These are phyloP conservation scores for Burhinus bistriatus DNA, from an alignment of 2,113 vertebrate genomes.

Conservation along the genomic window DNA sequence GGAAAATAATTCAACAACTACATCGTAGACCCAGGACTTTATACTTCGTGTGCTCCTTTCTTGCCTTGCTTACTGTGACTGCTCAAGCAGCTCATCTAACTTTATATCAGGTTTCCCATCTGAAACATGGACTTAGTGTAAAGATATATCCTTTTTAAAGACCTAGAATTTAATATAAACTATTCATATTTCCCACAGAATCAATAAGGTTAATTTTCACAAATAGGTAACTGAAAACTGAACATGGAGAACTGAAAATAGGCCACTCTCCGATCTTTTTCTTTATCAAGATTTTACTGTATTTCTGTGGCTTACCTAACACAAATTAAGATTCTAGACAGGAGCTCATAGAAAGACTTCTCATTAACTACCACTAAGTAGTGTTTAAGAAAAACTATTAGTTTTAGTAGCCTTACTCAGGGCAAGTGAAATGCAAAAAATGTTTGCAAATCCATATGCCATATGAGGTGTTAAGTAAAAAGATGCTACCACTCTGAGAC, in stretches of 20 bases:
- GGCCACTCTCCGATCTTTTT: rapidly evolving
- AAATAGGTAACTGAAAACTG: not conserved
- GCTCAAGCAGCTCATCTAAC: not conserved
- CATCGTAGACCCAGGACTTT: not conserved
- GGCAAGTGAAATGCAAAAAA: not conserved
- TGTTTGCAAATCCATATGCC: not conserved
- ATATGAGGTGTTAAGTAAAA: not conserved
- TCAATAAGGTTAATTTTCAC: not conserved
- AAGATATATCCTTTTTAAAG: not conserved
- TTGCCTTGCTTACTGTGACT: not conserved
- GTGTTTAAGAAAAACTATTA: not conserved
- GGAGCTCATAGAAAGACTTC: not conserved
- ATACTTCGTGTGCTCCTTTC: not conserved
- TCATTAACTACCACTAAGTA: not conserved
- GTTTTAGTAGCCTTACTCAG: not conserved
- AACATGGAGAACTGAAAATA: not conserved
- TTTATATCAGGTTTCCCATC: not conserved
- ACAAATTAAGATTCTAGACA: not conserved
- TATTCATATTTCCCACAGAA: not conserved
- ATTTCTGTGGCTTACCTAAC: not conserved
- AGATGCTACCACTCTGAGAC: not conserved
- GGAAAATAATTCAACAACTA: not conserved
- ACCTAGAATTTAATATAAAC: not conserved
- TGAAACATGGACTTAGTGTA: not conserved
- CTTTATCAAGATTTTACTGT: not conserved